Base-by-base conservation (phyloP, 2,797 vertebrate species). In the Helarctos malayanus region DNA sequence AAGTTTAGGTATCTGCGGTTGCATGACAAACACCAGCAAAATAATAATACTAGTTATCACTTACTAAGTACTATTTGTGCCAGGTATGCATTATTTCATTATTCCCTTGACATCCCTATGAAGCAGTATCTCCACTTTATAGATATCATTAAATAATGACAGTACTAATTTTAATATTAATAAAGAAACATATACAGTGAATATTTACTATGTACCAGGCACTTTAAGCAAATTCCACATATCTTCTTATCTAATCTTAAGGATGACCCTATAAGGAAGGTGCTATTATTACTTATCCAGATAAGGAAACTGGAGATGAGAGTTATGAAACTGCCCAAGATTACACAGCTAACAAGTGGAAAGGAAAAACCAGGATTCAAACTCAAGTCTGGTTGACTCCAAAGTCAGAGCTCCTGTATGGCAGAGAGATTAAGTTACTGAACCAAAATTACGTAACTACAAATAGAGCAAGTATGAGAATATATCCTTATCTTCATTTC, bases 221-320 rank as follows among this genome's bases (percentile, higher is more conserved):
- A 79, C 68, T 79, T 29, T 21, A 29, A 91, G 78, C n/a, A 78
- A 86, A 96, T 85, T 93, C 59, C 13, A 32, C 18, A 5, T 18
- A 68, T 15, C 45, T 65, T 94, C 69, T 47, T 45, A 78, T 29
- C 65, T 35, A 89, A 78, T 76, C 65, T 97, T 95, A 92, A 57
- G 61, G n/a, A 94, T 23, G 5, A 89, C 32, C 14, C 41, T 56
- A 3, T 18, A 93, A 49, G 9, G 75, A 2, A 87, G 78, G 35
- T 59, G 16, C 13, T 81, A 61, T 25, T 41, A 27, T 16, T 75
- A 68, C 14, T 23, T n/a, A 19, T 29, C 47, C 63, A 80, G 65
- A 32, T 32, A 8, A 85, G 59, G 49, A 81, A 71, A 85, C 16
- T 49, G 49, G 83, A 87, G 29, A 56, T 47, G 35, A 93, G 23